Conservation (phyloP, 2,113 vertebrate genomes). For the Oryzias melastigma region DNA sequence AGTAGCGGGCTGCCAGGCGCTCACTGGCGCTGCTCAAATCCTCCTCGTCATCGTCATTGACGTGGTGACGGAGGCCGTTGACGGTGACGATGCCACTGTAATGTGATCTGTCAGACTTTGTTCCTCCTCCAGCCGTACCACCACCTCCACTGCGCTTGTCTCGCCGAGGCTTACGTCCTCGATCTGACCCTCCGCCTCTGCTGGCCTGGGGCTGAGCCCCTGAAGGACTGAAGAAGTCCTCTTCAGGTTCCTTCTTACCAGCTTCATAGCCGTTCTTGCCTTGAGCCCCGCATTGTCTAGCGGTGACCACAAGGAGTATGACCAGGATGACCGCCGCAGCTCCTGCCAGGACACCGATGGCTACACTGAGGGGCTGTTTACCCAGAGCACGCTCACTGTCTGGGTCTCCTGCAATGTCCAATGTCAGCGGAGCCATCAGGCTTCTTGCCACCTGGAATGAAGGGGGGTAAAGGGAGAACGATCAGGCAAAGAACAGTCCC, state of each 20-base stretch:
- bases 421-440: conserved; percentile 85
- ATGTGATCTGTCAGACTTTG: conserved; percentile 89
- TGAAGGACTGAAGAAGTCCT: conserved; percentile 94
- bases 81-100: conserved; percentile 84
- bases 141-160: conserved; percentile 67
- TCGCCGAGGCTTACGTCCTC: conserved; percentile 72
- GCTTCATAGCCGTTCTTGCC: conserved; percentile 91
- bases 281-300: conserved; percentile 90
- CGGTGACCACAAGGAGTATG: conserved; percentile 91
- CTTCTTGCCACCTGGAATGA: conserved; percentile 85
- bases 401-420: conserved; percentile 94
- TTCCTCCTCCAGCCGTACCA: conserved; percentile 32
- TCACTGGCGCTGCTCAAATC: conserved; percentile 87
- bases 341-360: conserved; percentile 90
- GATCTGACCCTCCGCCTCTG: conserved; percentile 61
- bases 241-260: conserved; percentile 91
- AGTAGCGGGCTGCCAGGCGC: conserved; percentile 90
- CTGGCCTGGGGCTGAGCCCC: conserved; percentile 68
- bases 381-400: conserved; percentile 86
- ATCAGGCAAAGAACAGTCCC: background rate
- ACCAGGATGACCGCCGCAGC: conserved; percentile 91
- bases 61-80: conserved; percentile 73
- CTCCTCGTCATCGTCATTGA: conserved; percentile 75
- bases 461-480: conserved; percentile 5
- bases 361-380: conserved; percentile 91